Conservation (phyloP, 1,140 invertebrate genomes). For the Heliconius melpomene region DNA sequence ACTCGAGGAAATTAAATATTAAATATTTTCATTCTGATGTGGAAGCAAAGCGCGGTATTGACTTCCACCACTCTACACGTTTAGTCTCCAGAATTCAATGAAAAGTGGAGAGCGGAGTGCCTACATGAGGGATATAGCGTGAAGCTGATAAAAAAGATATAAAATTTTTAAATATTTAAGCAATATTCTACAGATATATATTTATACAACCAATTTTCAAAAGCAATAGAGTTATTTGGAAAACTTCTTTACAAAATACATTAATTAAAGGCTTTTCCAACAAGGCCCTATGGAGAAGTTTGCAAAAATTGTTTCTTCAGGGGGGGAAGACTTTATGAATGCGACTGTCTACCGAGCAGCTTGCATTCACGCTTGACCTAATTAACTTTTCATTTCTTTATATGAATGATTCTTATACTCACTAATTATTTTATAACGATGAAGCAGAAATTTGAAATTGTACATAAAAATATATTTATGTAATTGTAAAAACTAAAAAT, state of each 20-base stretch:
- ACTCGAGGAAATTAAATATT: no score
- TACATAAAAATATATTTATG: not conserved
- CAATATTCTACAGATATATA: not conserved
- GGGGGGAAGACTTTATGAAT: not conserved
- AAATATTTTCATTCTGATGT: no score
- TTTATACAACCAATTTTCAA: not conserved
- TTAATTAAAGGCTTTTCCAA: not conserved
- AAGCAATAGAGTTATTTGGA: not conserved
- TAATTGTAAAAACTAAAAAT: no score
- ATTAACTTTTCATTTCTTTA: slow-evolving; percentile 13
- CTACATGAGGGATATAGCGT: no score
- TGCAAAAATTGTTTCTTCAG: slow-evolving; percentile 12
- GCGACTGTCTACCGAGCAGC: not conserved
- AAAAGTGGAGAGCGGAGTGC: no score
- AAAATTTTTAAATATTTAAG: not conserved
- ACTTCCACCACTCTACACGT: no score
- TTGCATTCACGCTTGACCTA: slow-evolving; percentile 14
- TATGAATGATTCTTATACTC: not conserved
- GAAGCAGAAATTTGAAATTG: not conserved
- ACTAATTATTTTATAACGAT: not conserved
- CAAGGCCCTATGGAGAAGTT: not conserved
- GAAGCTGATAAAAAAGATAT: not conserved
- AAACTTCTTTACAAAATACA: not conserved
- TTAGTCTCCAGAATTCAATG: no score
- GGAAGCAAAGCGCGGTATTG: no score